Conservation (phyloP, 1,140 invertebrate genomes). For the Drosophila kepulauana region DNA sequence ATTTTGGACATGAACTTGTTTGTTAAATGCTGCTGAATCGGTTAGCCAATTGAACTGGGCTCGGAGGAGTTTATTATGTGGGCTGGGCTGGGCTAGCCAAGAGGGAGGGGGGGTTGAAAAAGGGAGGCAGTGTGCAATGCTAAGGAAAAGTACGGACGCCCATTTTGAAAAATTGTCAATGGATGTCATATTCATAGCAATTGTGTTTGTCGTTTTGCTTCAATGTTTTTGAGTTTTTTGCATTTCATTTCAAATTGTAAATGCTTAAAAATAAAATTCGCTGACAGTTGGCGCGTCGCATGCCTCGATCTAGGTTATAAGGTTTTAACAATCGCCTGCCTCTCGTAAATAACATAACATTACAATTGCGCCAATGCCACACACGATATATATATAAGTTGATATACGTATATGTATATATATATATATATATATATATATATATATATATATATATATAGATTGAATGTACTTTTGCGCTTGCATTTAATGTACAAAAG, state of each 20-base stretch:
- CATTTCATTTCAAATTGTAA: slow-evolving; percentile 53
- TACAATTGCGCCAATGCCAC: slow-evolving; percentile 56
- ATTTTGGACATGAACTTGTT: slow-evolving; percentile 58
- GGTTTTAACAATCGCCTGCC: slow-evolving; percentile 51
- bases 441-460: slow-evolving; percentile 27
- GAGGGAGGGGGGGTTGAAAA: slow-evolving; percentile 5
- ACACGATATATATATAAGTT: slow-evolving; percentile 24
- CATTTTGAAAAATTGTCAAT: slow-evolving; percentile 5
- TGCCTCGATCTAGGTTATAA: slow-evolving; percentile 63
- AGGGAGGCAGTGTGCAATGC: slow-evolving; percentile 57
- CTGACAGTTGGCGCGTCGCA: slow-evolving; percentile 63
- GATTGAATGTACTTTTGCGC: slow-evolving; percentile 35
- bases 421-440: slow-evolving; percentile 30
- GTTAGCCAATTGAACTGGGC: slow-evolving; percentile 33
- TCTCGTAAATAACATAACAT: slow-evolving; percentile 52
- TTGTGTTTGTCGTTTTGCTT: slow-evolving; percentile 28
- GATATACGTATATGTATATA: slow-evolving; percentile 27
- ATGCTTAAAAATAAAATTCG: slow-evolving; percentile 75
- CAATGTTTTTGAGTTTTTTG: slow-evolving; percentile 26
- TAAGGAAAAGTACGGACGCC: slow-evolving; percentile 4
- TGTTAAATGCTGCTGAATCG: slow-evolving; percentile 65
- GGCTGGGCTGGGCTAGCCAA: slow-evolving; percentile 6
- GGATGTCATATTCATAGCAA: slow-evolving; percentile 31
- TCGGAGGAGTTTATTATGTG: background rate
- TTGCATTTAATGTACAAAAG: slow-evolving; percentile 71